phyloP scores from a whole-genome alignment of 2,797 vertebrate species.

The Esox masquinongy region DNA sequence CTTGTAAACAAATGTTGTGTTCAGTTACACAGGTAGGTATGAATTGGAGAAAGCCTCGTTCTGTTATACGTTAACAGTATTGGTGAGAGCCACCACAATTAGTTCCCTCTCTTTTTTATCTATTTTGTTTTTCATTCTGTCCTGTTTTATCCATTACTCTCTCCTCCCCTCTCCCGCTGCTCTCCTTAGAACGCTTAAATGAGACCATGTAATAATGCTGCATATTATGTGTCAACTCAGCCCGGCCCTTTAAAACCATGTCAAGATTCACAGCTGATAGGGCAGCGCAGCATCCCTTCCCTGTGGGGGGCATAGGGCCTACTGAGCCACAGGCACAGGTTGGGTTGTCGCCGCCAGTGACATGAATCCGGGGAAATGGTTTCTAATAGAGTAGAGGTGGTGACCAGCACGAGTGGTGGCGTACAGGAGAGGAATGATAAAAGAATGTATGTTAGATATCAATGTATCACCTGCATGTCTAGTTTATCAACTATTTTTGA shows the following conservation, averaged over 20 bases:
- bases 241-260: background rate
- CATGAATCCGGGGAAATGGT: too few relatives aligned
- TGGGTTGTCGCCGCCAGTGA: too few relatives aligned
- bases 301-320: too few relatives aligned
- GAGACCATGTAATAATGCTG: background rate
- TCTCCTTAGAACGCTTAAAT: background rate
- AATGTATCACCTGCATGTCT: too few relatives aligned
- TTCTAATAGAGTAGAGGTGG: too few relatives aligned
- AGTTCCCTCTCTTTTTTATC: constrained; percentile 4
- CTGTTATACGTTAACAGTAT: background rate
- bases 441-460: too few relatives aligned
- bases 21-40: background rate
- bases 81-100: constrained; percentile 18
- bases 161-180: background rate
- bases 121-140: background rate
- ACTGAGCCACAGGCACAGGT: too few relatives aligned
- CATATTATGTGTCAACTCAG: constrained; percentile 4
- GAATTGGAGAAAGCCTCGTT: background rate
- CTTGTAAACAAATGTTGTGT: background rate
- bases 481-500: too few relatives aligned
- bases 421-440: too few relatives aligned
- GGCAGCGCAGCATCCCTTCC: too few relatives aligned
- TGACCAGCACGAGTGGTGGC: too few relatives aligned
- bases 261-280: background rate
- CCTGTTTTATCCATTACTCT: constrained; percentile 7